phyloP scores from a whole-genome alignment of 2,888 invertebrate genomes.

The Caenorhabditis sp. region DNA sequence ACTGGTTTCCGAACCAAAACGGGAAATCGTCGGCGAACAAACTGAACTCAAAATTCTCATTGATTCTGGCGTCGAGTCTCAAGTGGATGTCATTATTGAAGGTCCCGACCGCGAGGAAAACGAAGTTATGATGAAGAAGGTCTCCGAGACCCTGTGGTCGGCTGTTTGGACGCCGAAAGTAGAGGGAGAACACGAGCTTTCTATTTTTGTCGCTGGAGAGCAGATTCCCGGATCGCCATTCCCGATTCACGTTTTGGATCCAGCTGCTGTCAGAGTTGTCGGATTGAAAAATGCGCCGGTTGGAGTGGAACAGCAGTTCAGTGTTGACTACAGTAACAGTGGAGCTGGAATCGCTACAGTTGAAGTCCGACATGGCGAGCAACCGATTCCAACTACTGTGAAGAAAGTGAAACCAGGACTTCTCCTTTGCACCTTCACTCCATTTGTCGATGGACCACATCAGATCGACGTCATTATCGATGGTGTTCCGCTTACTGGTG shows the following conservation, averaged over 20 bases:
- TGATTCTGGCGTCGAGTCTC: conserved; percentile 71
- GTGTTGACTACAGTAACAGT: conserved; percentile 89
- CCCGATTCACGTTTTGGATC: conserved; percentile 87
- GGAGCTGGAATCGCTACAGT: conserved; percentile 92
- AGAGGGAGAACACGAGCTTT: conserved; percentile 69
- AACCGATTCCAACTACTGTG: conserved; percentile 70
- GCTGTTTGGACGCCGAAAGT: conserved; percentile 78
- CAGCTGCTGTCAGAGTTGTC: conserved; percentile 85
- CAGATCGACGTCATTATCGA: conserved; percentile 92
- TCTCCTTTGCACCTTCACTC: conserved; percentile 87
- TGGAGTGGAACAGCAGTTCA: conserved; percentile 84
- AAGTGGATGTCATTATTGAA: conserved; percentile 72
- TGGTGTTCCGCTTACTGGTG: conserved; percentile 88
- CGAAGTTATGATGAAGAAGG: conserved; percentile 69
- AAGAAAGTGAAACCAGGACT: conserved; percentile 80
- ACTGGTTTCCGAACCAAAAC: conserved; percentile 66
- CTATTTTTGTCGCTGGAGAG: conserved; percentile 69
- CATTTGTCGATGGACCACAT: conserved; percentile 92
- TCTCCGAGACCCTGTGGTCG: conserved; percentile 67
- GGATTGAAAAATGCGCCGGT: conserved; percentile 84
- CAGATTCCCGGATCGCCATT: conserved; percentile 86
- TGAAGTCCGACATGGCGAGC: conserved; percentile 87
- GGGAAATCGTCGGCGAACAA: conserved; percentile 70
- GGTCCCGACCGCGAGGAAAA: conserved; percentile 76
- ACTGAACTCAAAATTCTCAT: conserved; percentile 69